Conservation (phyloP, 2,888 invertebrate genomes). For the Ochropleura leucogaster region DNA sequence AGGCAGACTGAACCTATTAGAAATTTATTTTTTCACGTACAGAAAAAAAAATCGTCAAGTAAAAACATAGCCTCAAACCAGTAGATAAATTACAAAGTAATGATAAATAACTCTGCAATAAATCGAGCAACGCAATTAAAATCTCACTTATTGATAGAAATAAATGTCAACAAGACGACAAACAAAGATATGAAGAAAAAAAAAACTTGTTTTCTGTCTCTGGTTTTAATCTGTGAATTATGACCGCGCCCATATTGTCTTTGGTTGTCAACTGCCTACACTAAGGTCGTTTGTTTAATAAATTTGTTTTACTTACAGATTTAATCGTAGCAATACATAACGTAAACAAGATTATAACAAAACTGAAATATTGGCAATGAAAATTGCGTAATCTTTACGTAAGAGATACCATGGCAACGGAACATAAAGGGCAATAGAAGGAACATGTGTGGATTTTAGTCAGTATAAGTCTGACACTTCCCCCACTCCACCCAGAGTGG, state of each 20-base stretch:
- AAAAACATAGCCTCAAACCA: conserved; percentile 18
- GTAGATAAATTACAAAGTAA: conserved; percentile 36
- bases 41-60: conserved; percentile 5
- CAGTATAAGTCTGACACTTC: too few relatives aligned
- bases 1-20: too few relatives aligned
- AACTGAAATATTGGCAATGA: background rate
- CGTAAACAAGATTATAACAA: background rate
- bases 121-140: conserved; percentile 63
- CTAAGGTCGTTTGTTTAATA: conserved; percentile 51
- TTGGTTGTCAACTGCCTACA: conserved; percentile 48
- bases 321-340: conserved; percentile 23
- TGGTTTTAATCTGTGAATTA: conserved; percentile 61
- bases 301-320: conserved; percentile 27
- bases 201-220: conserved; percentile 70
- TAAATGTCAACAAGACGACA: conserved; percentile 69
- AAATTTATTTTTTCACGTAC: background rate
- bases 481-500: too few relatives aligned
- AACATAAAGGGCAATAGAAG: too few relatives aligned
- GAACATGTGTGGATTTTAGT: too few relatives aligned
- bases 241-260: conserved; percentile 54
- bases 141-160: conserved; percentile 63
- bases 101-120: conserved; percentile 63
- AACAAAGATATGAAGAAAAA: conserved; percentile 70
- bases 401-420: too few relatives aligned
- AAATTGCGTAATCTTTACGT: background rate